Percentiles rank a stretch among this genome's conserved stretches.
These are phyloP conservation scores for Oostethus manadensis DNA, from an alignment of 2,113 vertebrate species.

Conservation along the genomic window DNA sequence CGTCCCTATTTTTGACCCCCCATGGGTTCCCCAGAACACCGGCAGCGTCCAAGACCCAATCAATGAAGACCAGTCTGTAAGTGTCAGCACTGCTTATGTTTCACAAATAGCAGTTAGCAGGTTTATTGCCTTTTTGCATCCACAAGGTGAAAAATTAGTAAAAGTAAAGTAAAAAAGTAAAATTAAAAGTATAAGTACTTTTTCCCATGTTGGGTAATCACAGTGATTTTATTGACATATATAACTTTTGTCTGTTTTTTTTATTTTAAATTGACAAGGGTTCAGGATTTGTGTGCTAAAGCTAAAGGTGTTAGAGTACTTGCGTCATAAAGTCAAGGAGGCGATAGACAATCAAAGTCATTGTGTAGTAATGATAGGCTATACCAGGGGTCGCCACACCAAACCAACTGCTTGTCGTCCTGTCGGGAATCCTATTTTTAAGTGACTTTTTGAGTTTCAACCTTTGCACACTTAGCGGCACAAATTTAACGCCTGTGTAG, in stretches of 20 bases:
- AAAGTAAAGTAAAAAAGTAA: too few relatives aligned
- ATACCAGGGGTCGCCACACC: too few relatives aligned
- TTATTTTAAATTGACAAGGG: background rate
- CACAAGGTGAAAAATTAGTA: background rate
- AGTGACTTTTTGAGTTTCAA: too few relatives aligned
- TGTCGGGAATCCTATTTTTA: too few relatives aligned
- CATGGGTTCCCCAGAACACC: constrained; percentile 95
- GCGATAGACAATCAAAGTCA: too few relatives aligned
- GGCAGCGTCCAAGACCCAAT: constrained; percentile 96
- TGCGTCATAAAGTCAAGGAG: too few relatives aligned
- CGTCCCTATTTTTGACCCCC: constrained; percentile 96
- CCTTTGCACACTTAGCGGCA: too few relatives aligned
- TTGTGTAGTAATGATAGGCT: too few relatives aligned
- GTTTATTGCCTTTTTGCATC: background rate
- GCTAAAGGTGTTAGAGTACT: too few relatives aligned
- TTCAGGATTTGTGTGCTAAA: too few relatives aligned
- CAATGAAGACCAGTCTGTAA: constrained; percentile 96
- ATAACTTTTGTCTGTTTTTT: background rate
- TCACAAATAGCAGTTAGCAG: background rate
- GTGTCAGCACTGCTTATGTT: constrained; percentile 43
- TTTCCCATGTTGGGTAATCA: background rate
- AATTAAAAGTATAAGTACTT: background rate
- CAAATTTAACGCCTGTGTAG: background rate
- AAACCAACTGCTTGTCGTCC: too few relatives aligned
- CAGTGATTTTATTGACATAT: background rate